A percentile compares a stretch with the other conserved stretches of the same genome.
Conservation (phyloP, 1,140 invertebrate species). For the Hydropsyche tenuis region DNA sequence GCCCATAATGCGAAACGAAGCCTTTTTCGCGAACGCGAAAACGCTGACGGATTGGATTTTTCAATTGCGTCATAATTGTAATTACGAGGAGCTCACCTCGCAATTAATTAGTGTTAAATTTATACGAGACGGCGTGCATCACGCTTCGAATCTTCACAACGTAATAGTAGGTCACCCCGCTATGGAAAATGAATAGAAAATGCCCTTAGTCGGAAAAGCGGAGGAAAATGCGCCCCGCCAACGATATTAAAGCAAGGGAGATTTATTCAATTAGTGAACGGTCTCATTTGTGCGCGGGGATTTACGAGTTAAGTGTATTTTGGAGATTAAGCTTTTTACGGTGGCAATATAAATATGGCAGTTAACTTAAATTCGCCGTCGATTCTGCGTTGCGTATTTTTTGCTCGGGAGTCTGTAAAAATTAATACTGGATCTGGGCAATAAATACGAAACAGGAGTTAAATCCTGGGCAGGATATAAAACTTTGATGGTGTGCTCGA, state of each 20-base stretch:
- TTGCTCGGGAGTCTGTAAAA: too few relatives aligned
- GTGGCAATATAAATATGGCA: slow-evolving; percentile 26
- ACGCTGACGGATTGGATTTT: neutral
- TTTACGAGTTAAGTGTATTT: slow-evolving; percentile 44
- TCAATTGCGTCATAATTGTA: neutral
- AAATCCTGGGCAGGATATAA: neutral
- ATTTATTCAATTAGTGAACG: slow-evolving; percentile 47
- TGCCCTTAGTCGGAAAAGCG: slow-evolving; percentile 3
- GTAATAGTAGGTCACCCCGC: too few relatives aligned
- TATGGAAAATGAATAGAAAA: slow-evolving; percentile 24
- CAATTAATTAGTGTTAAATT: slow-evolving; percentile 19
- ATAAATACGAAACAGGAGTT: neutral
- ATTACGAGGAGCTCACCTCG: neutral
- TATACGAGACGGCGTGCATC: slow-evolving; percentile 13
- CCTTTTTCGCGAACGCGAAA: neutral
- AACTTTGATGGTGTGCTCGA: slow-evolving; percentile 6
- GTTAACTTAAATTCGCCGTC: neutral
- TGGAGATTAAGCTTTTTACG: slow-evolving; percentile 36
- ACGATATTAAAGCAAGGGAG: slow-evolving; percentile 42
- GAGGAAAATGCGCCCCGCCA: neutral
- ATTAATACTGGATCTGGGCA: too few relatives aligned
- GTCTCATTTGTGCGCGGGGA: slow-evolving; percentile 37
- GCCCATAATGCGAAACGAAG: neutral
- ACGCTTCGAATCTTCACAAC: neutral
- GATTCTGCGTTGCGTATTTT: too few relatives aligned